These are phyloP conservation scores for Drosophila murphyi DNA, from an alignment of 1,140 invertebrate species.

Conservation along the genomic window DNA sequence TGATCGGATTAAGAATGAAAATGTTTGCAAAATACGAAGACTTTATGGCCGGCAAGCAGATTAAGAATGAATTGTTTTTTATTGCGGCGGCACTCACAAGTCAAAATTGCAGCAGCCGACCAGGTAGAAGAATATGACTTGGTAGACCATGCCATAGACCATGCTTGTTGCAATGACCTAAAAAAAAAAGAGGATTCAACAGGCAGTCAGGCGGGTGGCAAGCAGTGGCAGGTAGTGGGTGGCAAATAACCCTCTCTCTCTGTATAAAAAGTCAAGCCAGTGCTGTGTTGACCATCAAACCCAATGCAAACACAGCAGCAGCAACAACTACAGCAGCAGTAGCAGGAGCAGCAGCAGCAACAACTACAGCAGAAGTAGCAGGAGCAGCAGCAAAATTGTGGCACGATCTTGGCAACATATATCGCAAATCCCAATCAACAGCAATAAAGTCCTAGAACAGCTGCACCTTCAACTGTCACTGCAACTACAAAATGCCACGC, in stretches of 20 bases:
- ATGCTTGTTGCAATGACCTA: background rate
- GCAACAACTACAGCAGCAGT: conserved; percentile 36
- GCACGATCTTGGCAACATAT: conserved; percentile 8
- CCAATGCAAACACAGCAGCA: conserved; percentile 36
- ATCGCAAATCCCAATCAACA: conserved; percentile 13
- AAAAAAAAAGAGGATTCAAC: conserved; percentile 1
- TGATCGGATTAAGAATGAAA: conserved; percentile 79
- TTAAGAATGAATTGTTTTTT: conserved; percentile 83
- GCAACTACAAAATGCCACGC: conserved; percentile 33
- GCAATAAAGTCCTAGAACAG: conserved; percentile 8
- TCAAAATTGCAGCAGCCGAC: conserved; percentile 34
- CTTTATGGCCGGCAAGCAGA: conserved; percentile 60
- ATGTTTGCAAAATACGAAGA: conserved; percentile 74
- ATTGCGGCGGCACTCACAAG: conserved; percentile 57
- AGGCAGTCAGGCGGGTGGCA: conserved; percentile 4
- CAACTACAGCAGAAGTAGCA: no score
- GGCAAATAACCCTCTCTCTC: background rate
- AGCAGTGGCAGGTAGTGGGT: background rate
- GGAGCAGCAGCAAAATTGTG: conserved; percentile 1
- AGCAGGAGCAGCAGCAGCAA: no score
- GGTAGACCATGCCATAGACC: background rate
- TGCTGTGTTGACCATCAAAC: conserved; percentile 50
- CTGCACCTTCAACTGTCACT: background rate
- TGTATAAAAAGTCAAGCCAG: conserved; percentile 46
- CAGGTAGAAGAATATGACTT: conserved; percentile 32